Conservation (phyloP, 2,113 vertebrate species). For the Hepsetus odoe region DNA sequence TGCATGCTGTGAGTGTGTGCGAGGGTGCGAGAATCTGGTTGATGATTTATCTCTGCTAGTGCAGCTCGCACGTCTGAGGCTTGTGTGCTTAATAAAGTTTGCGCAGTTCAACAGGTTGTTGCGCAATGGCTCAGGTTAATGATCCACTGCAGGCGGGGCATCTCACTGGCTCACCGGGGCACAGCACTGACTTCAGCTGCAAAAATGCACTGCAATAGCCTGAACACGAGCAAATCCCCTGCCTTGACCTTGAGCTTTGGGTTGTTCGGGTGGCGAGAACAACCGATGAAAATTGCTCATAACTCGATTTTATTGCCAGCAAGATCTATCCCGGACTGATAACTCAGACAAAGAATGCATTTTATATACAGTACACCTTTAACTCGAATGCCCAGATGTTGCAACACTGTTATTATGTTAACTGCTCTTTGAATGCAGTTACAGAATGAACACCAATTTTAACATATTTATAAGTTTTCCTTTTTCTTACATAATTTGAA, state of each 20-base stretch:
- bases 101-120: constrained; percentile 46
- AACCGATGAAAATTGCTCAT: constrained; percentile 21
- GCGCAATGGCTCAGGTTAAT: constrained; percentile 55
- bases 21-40: constrained; percentile 32
- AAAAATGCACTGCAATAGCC: constrained; percentile 36
- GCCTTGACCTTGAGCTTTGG: constrained; percentile 54
- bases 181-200: constrained; percentile 46
- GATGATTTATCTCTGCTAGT: constrained; percentile 37
- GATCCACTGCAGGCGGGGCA: constrained; percentile 43
- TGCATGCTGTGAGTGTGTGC: background rate
- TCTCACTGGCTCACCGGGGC: constrained; percentile 28
- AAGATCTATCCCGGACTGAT: constrained; percentile 23
- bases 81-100: constrained; percentile 54
- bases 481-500: too few relatives aligned
- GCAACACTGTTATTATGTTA: background rate
- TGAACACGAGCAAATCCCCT: constrained; percentile 12
- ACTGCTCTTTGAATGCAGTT: too few relatives aligned
- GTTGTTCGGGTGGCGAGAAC: constrained; percentile 18
- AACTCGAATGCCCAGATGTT: constrained; percentile 1
- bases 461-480: too few relatives aligned
- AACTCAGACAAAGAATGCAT: constrained; percentile 16
- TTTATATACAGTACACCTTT: constrained; percentile 4
- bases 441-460: too few relatives aligned
- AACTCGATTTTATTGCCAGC: constrained; percentile 25
- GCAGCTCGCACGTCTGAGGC: constrained; percentile 34